Evolutionary conservation across 2,797 vertebrate species (phyloP).

Genomic region (Brachyalestes nurse): DNA sequence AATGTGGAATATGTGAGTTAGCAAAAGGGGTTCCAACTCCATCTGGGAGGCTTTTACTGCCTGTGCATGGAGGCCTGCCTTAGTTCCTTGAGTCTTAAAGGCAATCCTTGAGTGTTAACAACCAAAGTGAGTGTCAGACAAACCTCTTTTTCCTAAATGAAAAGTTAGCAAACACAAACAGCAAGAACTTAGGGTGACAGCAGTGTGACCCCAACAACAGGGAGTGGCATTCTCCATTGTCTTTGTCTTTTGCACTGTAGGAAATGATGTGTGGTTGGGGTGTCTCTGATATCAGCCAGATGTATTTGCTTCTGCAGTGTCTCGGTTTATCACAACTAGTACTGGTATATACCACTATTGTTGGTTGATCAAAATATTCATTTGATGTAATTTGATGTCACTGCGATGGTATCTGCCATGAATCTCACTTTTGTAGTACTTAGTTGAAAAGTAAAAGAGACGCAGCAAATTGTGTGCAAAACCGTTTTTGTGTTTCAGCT

Average conservation of each 20-base stretch:
- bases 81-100: not conserved
- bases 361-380: not conserved
- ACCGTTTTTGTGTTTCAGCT: slow-evolving; percentile 5
- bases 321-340: not conserved
- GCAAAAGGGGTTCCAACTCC: not conserved
- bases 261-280: not conserved
- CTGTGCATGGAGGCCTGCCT: not conserved
- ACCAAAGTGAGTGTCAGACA: not conserved
- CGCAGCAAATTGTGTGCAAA: not conserved
- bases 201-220: not conserved
- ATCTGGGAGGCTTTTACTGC: not conserved
- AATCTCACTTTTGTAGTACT: not conserved
- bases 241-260: not conserved
- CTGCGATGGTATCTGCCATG: not conserved
- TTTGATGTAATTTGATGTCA: not conserved
- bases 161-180: not conserved
- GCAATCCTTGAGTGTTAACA: not conserved
- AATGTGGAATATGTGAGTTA: not conserved
- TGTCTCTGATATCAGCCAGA: not conserved
- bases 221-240: slow-evolving; percentile 14
- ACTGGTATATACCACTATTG: not conserved
- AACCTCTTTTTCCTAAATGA: not conserved
- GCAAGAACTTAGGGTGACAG: slow-evolving; percentile 9
- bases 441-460: slow-evolving; percentile 20
- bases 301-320: not conserved